Percentiles rank a stretch among this genome's conserved stretches.
Evolutionary conservation across 2,113 vertebrate genomes (phyloP).

Genomic region (cattle (Bos taurus)): ARS-UCD2.0 NC_037344.1:20427501-20428000

Average conservation of each 20-base stretch:
- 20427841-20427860: neutral
- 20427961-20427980: neutral
- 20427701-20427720: neutral
- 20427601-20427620: neutral
- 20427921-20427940: neutral
- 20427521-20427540: neutral
- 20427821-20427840: neutral
- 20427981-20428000: neutral
- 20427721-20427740: neutral
- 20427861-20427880: neutral
- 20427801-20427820: neutral
- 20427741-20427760: slow-evolving; percentile 5
- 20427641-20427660: accelerated
- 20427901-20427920: neutral
- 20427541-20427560: neutral
- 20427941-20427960: neutral
- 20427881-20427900: neutral
- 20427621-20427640: neutral
- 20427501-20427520: neutral
- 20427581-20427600: neutral
- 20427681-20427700: neutral
- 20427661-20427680: neutral
- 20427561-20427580: neutral
- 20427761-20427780: neutral
- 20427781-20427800: neutral